Conservation (phyloP, 64 coral and sea anemone genomes). For the Catalaphyllia jardinei region DNA sequence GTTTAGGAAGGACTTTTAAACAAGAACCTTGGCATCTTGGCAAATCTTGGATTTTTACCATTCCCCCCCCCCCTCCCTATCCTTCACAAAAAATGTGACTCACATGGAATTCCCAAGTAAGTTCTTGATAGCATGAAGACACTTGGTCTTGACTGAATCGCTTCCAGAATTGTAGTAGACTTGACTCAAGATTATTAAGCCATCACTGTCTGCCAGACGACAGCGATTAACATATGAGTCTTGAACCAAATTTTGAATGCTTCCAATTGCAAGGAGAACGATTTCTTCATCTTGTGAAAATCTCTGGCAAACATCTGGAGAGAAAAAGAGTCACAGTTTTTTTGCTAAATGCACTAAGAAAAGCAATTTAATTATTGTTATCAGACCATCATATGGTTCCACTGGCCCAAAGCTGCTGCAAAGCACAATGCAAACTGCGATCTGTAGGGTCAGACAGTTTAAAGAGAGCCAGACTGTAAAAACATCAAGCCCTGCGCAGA, state of each 20-base stretch:
- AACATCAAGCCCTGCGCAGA: too few relatives aligned
- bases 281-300: slow-evolving; percentile 74
- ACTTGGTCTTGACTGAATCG: slow-evolving; percentile 42
- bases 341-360: neutral
- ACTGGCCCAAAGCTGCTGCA: too few relatives aligned
- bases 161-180: slow-evolving; percentile 53
- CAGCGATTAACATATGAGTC: slow-evolving; percentile 65
- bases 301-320: slow-evolving; percentile 56
- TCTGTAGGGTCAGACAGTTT: too few relatives aligned
- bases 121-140: slow-evolving; percentile 78
- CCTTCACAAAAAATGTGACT: neutral
- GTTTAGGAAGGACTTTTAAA: too few relatives aligned
- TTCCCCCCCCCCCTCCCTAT: too few relatives aligned
- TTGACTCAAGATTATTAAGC: slow-evolving; percentile 57
- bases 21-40: neutral
- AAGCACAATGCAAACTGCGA: too few relatives aligned
- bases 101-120: slow-evolving; percentile 82
- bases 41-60: too few relatives aligned
- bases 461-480: too few relatives aligned
- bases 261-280: slow-evolving; percentile 62
- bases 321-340: neutral
- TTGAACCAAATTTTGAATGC: slow-evolving; percentile 71
- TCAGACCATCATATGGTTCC: too few relatives aligned
- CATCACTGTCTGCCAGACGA: slow-evolving; percentile 61
- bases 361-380: neutral